Conservation (phyloP, 2,797 vertebrate species). For the Ceryle rudis region DNA sequence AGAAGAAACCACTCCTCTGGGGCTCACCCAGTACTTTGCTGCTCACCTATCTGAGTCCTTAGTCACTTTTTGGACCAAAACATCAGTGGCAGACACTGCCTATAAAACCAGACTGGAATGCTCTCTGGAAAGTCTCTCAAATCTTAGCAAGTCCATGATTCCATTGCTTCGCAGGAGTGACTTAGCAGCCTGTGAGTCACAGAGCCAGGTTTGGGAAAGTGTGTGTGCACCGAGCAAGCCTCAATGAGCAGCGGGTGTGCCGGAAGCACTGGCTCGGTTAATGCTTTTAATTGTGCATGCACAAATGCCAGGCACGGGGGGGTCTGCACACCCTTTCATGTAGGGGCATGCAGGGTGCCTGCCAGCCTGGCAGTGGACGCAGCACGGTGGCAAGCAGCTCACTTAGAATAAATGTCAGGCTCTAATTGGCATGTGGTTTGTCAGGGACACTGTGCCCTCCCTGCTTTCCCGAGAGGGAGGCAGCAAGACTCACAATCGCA, state of each 20-base stretch:
- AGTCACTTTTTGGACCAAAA: neutral
- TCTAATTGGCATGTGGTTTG: constrained; percentile 14
- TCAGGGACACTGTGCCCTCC: neutral
- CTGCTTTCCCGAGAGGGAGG: neutral
- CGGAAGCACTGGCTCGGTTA: neutral
- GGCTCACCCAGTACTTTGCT: neutral
- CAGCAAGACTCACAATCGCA: neutral
- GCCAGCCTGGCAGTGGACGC: neutral
- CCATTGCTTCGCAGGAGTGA: neutral
- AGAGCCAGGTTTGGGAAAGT: neutral
- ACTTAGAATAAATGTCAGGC: neutral
- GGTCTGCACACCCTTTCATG: neutral
- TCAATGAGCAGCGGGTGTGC: rapidly evolving
- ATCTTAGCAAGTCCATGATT: neutral
- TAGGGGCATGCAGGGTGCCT: neutral
- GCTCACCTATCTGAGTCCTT: neutral
- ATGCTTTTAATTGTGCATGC: neutral
- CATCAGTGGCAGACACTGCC: neutral
- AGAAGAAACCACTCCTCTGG: neutral
- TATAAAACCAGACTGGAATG: neutral
- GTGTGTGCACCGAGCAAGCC: rapidly evolving
- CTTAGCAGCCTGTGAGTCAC: neutral
- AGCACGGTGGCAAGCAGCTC: neutral
- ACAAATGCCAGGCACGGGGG: rapidly evolving
- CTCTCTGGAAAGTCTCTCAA: neutral